Percentiles rank a stretch among this genome's conserved stretches.
Conservation (phyloP, 2,113 vertebrate genomes). For the Brachyistius frenatus region DNA sequence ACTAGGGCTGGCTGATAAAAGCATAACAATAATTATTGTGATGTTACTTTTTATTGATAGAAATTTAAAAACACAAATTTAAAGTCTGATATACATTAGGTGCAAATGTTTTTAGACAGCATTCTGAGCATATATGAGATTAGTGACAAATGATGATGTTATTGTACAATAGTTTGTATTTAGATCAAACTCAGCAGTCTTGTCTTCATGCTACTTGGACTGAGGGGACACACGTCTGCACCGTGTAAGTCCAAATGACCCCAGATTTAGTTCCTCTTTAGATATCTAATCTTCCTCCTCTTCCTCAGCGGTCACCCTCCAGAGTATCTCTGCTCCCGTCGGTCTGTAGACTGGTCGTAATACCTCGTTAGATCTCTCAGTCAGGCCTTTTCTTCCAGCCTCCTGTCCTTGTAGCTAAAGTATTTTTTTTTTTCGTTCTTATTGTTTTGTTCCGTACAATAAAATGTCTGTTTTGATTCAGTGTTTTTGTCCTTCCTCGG, state of each 20-base stretch:
- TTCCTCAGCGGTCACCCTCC: conserved; percentile 3
- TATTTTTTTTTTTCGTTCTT: neutral
- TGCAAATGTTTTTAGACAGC: too few relatives aligned
- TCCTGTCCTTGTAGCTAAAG: neutral
- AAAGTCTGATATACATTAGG: too few relatives aligned
- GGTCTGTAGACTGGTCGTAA: neutral
- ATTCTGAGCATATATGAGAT: neutral
- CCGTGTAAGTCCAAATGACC: conserved; percentile 44
- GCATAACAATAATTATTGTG: too few relatives aligned
- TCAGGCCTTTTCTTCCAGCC: neutral
- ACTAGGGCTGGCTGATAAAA: too few relatives aligned
- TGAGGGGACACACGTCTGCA: conserved; percentile 3
- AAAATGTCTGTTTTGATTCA: neutral
- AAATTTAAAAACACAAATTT: too few relatives aligned
- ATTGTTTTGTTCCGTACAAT: neutral
- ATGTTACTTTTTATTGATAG: too few relatives aligned
- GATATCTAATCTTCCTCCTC: conserved; percentile 28
- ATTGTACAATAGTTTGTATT: neutral
- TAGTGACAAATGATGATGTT: neutral
- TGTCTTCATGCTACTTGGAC: conserved; percentile 20
- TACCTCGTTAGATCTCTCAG: neutral
- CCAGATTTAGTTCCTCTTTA: conserved; percentile 6
- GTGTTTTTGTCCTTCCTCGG: conserved; percentile 28
- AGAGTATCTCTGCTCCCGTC: neutral
- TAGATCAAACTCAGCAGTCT: too few relatives aligned